Percentiles rank a stretch among this genome's conserved stretches.
phyloP scores from a whole-genome alignment of 2,113 vertebrate species.

The Nannobrachium achirus region DNA sequence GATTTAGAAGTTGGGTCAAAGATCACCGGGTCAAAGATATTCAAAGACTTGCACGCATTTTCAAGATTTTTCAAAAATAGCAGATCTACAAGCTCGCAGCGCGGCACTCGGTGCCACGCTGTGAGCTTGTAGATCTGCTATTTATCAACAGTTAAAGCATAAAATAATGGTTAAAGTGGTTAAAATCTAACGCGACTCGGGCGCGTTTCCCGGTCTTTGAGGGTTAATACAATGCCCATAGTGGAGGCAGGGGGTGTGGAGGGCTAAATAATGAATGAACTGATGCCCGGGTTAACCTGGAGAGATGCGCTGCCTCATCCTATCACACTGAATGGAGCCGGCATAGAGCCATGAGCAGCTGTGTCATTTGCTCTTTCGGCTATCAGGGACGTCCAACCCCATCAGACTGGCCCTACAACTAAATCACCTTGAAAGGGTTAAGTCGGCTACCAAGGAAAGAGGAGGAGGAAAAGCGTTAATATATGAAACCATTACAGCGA shows the following conservation, averaged over 20 bases:
- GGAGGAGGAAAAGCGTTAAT: constrained; percentile 39
- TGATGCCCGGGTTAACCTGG: constrained; percentile 59
- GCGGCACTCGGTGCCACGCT: no score
- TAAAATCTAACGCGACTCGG: no score
- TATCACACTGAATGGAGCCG: constrained; percentile 62
- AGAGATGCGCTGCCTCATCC: constrained; percentile 59
- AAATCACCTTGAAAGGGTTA: constrained; percentile 43
- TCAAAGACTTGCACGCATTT: no score
- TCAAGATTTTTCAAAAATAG: no score
- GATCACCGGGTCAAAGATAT: no score
- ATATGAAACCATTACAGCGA: constrained; percentile 54
- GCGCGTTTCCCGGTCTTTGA: no score
- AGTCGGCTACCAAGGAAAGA: constrained; percentile 47
- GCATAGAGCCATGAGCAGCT: constrained; percentile 61
- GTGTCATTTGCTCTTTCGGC: constrained; percentile 53
- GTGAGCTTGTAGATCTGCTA: no score
- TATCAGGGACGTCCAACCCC: constrained; percentile 23
- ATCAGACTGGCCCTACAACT: constrained; percentile 17
- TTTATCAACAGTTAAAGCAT: no score
- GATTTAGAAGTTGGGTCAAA: no score
- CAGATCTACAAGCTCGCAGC: no score
- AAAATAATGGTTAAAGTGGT: no score
- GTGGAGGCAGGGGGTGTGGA: constrained; percentile 35
- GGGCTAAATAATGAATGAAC: constrained; percentile 77
- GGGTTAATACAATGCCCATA: constrained; percentile 71